Percentiles rank a stretch among this genome's conserved stretches.
Evolutionary conservation across 2,113 vertebrate species (phyloP).

Genomic region (Pogonocichla stellata): DNA sequence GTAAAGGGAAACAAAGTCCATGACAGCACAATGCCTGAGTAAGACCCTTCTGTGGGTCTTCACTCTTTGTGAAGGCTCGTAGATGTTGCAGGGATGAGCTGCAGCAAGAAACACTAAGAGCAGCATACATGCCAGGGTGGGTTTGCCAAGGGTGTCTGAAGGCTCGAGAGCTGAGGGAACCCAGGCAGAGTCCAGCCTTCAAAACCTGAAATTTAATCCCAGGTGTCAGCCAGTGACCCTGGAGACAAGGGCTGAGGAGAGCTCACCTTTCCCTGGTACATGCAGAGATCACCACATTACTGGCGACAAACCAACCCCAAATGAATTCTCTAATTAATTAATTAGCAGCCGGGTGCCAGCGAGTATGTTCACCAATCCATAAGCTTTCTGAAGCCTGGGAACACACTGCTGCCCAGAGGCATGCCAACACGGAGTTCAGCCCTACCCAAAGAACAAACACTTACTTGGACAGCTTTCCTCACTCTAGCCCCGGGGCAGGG

Average conservation of each 20-base stretch:
- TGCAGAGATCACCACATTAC: not conserved
- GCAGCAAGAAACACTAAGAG: not conserved
- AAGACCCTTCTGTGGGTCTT: not conserved
- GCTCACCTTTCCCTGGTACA: not conserved
- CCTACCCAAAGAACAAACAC: not conserved
- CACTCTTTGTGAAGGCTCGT: fast-evolving
- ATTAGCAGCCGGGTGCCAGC: not conserved
- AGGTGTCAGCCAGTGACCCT: not conserved
- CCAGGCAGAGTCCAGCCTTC: not conserved
- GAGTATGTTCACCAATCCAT: fast-evolving
- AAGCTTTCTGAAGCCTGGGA: not conserved
- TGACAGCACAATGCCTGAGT: not conserved
- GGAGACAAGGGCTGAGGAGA: not conserved
- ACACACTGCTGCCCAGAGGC: not conserved
- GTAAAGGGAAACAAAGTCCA: not conserved
- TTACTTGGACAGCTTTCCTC: not conserved
- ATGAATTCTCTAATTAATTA: conserved; percentile 11
- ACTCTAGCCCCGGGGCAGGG: not conserved
- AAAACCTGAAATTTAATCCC: not conserved
- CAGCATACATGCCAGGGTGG: fast-evolving
- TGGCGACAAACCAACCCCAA: not conserved
- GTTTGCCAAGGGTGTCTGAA: not conserved
- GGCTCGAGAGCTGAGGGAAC: not conserved
- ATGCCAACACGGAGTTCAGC: fast-evolving
- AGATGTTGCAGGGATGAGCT: not conserved